These are phyloP conservation scores for Saccopteryx bilineata DNA, from an alignment of 2,113 vertebrate species.

Conservation along the genomic window DNA sequence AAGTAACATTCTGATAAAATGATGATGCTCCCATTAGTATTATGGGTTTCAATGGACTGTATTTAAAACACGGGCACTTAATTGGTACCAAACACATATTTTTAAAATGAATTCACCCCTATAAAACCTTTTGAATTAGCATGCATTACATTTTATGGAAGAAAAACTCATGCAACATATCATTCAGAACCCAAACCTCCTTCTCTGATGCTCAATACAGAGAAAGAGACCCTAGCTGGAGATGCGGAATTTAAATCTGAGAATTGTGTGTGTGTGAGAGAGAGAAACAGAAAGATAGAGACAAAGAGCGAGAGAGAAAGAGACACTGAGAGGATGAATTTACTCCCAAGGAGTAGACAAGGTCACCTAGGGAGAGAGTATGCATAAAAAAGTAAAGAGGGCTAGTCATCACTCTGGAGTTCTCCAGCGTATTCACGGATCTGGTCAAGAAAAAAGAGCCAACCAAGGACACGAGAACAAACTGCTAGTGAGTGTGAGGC, in stretches of 20 bases:
- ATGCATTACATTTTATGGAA: background rate
- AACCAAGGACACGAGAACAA: background rate
- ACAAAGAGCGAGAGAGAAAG: too few relatives aligned
- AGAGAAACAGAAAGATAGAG: background rate
- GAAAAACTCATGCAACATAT: background rate
- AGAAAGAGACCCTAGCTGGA: background rate
- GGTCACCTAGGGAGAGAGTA: background rate
- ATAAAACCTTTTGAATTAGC: slow-evolving; percentile 9
- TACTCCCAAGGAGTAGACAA: background rate
- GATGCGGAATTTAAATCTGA: background rate
- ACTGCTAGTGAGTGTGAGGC: background rate
- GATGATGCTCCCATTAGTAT: background rate
- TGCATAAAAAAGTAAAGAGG: background rate
- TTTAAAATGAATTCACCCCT: slow-evolving; percentile 38
- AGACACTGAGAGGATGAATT: background rate
- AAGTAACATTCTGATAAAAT: background rate
- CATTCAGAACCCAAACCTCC: background rate
- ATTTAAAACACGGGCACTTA: slow-evolving; percentile 9
- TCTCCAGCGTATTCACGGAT: background rate
- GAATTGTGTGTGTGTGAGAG: background rate
- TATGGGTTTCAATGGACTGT: background rate
- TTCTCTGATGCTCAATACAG: background rate
- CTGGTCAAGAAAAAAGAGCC: background rate
- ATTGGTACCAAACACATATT: background rate
- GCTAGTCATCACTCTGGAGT: background rate